A percentile compares a stretch with the other conserved stretches of the same genome.
These are phyloP conservation scores for Drosophila planitibia DNA, from an alignment of 2,888 invertebrate species.

Conservation along the genomic window DNA sequence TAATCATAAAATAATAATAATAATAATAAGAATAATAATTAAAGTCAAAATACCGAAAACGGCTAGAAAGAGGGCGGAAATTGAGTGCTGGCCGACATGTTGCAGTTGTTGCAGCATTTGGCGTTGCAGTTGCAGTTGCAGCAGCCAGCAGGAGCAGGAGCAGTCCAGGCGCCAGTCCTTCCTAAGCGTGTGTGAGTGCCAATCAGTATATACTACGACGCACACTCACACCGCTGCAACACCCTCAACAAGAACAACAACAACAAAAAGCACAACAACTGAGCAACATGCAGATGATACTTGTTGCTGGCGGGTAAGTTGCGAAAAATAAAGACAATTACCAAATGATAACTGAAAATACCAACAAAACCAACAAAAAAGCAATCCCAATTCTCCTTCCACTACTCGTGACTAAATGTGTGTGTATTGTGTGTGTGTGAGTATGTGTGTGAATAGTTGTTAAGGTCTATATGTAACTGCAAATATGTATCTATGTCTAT, in stretches of 20 bases:
- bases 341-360: not conserved
- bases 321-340: not conserved
- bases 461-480: constrained; percentile 9
- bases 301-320: constrained; percentile 86
- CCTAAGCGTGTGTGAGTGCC: constrained; percentile 56
- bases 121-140: constrained; percentile 43
- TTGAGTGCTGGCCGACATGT: constrained; percentile 41
- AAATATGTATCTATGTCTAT: constrained; percentile 11
- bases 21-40: constrained; percentile 1
- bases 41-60: constrained; percentile 9
- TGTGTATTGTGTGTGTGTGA: constrained; percentile 22
- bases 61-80: constrained; percentile 18
- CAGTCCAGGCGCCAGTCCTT: constrained; percentile 40
- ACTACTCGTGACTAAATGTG: constrained; percentile 3
- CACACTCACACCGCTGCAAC: constrained; percentile 10
- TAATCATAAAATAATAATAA: constrained; percentile 8
- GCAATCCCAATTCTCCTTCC: not conserved
- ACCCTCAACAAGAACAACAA: constrained; percentile 7
- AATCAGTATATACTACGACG: constrained; percentile 26
- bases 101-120: constrained; percentile 35
- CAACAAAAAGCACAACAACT: constrained; percentile 11
- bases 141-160: constrained; percentile 40
- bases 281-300: constrained; percentile 85
- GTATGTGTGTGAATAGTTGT: not conserved
- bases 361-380: not conserved